These are phyloP conservation scores for Aspiorhynchus laticeps DNA, from an alignment of 2,113 vertebrate species.

Conservation along the genomic window DNA sequence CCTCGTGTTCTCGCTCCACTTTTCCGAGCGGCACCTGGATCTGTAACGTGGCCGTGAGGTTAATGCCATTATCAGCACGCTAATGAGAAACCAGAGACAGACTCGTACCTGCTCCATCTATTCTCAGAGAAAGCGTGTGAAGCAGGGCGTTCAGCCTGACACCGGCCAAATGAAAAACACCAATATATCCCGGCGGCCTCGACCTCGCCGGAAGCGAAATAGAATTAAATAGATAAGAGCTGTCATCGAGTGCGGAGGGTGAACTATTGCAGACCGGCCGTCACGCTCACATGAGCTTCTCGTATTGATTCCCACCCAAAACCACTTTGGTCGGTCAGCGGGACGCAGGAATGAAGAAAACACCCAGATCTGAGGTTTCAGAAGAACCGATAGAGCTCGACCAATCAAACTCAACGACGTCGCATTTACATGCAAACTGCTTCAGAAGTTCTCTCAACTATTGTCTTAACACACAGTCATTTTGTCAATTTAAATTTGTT, in stretches of 20 bases:
- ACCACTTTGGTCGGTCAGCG: not conserved
- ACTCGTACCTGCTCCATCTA: conserved; percentile 1
- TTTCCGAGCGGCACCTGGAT: conserved; percentile 2
- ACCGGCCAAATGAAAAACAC: conserved; percentile 47
- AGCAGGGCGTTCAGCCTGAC: not conserved
- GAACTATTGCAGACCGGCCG: conserved; percentile 41
- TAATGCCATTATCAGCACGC: conserved; percentile 43
- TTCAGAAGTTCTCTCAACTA: too few relatives aligned
- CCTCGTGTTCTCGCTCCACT: conserved; percentile 29
- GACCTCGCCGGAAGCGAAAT: conserved; percentile 42
- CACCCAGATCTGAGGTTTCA: too few relatives aligned
- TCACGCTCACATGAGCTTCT: conserved; percentile 42
- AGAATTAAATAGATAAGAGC: conserved; percentile 50
- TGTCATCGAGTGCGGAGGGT: conserved; percentile 40
- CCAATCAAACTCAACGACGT: too few relatives aligned
- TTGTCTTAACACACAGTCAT: too few relatives aligned
- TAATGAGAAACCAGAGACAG: conserved; percentile 46
- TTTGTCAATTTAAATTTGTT: too few relatives aligned
- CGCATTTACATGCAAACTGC: too few relatives aligned
- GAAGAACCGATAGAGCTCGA: too few relatives aligned
- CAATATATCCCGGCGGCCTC: conserved; percentile 43
- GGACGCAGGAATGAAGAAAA: too few relatives aligned
- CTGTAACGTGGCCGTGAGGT: conserved; percentile 42
- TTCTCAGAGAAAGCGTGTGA: conserved; percentile 1
- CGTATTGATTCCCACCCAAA: not conserved